Evolutionary conservation across 23 tunicate species (phyloP), one percentile per base, ranked within the genome.

Genomic region (Trididemnum miniatum): DNA sequence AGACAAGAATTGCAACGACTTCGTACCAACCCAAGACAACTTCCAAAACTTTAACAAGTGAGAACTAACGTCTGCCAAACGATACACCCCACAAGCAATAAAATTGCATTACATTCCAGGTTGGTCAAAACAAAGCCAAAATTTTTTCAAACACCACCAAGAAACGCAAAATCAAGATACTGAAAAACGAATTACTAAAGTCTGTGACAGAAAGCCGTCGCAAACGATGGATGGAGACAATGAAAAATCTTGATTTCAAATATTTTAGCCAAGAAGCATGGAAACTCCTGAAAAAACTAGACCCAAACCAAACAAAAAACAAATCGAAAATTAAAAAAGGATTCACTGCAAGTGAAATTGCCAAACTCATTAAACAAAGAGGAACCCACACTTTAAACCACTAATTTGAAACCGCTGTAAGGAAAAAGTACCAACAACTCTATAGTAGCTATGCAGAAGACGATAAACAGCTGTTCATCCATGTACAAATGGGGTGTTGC

Each of bases 241-340:
- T 77, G 2, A 37, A 77, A 77, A 77, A 32, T 39, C 20, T 77
- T 4, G 22, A 77, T 67, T 52, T 77, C 82, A 77, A 7, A 4
- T 36, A 31, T 5, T 52, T 67, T 20, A 51, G 67, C 67, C 52
- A 29, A 77, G 26, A 52, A 26, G 82, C 82, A 15, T 77, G 82
- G 82, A 29, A 74, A 52, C 67, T 52, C 2, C 2, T 52, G 27
- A 52, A 77, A 57, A 77, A 54, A 18, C 67, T 77, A 12, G 39
- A 52, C 31, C 79, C 79, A 2, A 3, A 7, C 30, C 23, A 51
- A 30, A 4, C 82, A 36, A n/a, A n/a, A n/a, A 27, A 29, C 7
- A 51, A 28, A 51, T 35, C 7, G 2, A 29, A 77, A 77, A 52
- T 2, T 12, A 9, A 2, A 40, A 49, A 25, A 74, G 31, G n/a